These are phyloP conservation scores for Noctua janthe DNA, from an alignment of 2,888 invertebrate genomes.

Conservation along the genomic window DNA sequence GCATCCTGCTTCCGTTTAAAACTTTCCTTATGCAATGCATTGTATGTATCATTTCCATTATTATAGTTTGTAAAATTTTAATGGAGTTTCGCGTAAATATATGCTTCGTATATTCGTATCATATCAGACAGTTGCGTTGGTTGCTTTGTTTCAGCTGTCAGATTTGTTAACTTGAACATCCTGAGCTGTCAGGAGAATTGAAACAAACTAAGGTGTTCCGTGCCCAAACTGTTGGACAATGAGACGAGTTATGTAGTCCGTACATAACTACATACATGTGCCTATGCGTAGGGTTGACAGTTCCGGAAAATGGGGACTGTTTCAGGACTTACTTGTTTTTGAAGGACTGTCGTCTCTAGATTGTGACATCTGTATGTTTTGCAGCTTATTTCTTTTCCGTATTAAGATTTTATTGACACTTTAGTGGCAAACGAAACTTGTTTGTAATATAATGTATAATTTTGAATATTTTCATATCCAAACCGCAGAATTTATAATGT, in stretches of 20 bases:
- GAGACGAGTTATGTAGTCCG: slow-evolving; percentile 30
- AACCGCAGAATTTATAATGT: background rate
- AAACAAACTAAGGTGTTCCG: slow-evolving; percentile 67
- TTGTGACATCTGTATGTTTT: background rate
- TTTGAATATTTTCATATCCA: slow-evolving; percentile 10
- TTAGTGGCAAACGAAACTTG: background rate
- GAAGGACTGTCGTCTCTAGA: background rate
- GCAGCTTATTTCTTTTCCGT: background rate
- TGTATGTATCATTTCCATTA: slow-evolving; percentile 17
- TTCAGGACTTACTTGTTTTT: background rate
- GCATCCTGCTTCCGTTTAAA: slow-evolving; percentile 8
- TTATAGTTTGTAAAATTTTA: slow-evolving; percentile 16
- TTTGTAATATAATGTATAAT: background rate
- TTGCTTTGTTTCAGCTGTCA: slow-evolving; percentile 55
- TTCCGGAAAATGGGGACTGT: background rate
- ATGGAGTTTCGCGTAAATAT: slow-evolving; percentile 25
- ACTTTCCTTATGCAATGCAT: slow-evolving; percentile 3
- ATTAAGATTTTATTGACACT: background rate
- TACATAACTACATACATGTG: slow-evolving; percentile 8
- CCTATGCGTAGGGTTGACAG: slow-evolving; percentile 49
- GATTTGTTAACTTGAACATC: slow-evolving; percentile 63
- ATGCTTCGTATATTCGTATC: slow-evolving; percentile 11
- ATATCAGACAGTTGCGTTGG: slow-evolving; percentile 45
- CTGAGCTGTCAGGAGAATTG: slow-evolving; percentile 63
- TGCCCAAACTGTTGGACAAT: slow-evolving; percentile 58